These are phyloP conservation scores for Chouioia cunea DNA, from an alignment of 2,888 invertebrate species.

Conservation along the genomic window DNA sequence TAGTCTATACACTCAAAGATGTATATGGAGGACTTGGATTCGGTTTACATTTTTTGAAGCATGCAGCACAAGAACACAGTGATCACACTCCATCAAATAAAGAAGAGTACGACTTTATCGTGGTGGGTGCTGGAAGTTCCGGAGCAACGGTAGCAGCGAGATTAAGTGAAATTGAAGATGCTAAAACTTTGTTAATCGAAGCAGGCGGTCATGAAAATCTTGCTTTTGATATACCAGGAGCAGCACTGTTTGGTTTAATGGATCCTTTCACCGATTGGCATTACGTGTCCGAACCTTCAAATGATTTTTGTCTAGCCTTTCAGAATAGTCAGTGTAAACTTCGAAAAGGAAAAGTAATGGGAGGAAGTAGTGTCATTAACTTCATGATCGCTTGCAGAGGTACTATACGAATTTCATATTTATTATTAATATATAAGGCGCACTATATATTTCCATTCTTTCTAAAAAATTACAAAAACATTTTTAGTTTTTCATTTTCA, in stretches of 20 bases:
- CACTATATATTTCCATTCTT: no score
- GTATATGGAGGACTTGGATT: no score
- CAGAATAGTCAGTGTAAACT: conserved; percentile 8
- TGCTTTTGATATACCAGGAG: neutral
- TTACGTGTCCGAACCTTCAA: conserved; percentile 6
- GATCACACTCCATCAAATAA: conserved; percentile 60
- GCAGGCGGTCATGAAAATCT: conserved; percentile 19
- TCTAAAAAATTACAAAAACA: no score
- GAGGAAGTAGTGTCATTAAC: conserved; percentile 26
- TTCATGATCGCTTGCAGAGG: conserved; percentile 27
- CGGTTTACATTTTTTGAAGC: no score
- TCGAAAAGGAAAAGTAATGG: conserved; percentile 20
- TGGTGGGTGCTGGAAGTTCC: conserved; percentile 21
- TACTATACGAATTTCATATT: neutral
- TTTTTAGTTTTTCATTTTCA: no score
- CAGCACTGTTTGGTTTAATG: neutral
- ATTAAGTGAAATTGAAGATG: neutral
- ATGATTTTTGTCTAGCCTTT: conserved; percentile 7
- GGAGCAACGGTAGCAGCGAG: conserved; percentile 12
- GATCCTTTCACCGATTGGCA: neutral
- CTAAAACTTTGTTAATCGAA: conserved; percentile 13
- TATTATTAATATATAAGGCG: no score
- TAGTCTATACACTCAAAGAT: no score
- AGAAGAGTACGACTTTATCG: conserved; percentile 15
- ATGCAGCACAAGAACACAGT: conserved; percentile 69